phyloP scores from a whole-genome alignment of 1,140 invertebrate genomes.

The Listronotus oregonensis region DNA sequence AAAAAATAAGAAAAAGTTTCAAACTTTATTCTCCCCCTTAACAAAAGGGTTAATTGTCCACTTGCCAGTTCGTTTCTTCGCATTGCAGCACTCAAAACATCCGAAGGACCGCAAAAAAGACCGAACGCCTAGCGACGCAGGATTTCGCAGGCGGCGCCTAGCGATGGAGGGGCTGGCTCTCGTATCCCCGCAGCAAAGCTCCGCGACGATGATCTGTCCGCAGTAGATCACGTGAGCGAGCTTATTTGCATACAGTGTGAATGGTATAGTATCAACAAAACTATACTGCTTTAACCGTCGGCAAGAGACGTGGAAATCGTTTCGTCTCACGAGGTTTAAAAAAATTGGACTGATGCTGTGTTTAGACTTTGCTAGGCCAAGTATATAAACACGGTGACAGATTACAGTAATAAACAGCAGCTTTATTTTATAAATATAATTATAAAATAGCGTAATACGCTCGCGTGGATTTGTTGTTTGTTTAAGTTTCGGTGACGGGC shows the following conservation, averaged over 20 bases:
- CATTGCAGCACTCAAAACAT: too few species aligned
- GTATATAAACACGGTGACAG: slow-evolving; percentile 12
- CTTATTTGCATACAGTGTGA: slow-evolving; percentile 14
- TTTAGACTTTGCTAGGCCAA: slow-evolving; percentile 12
- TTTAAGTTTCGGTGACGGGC: slow-evolving; percentile 3
- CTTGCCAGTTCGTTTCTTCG: too few species aligned
- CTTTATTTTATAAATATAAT: slow-evolving; percentile 17
- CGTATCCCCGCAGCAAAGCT: slow-evolving; percentile 3
- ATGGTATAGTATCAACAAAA: slow-evolving; percentile 1
- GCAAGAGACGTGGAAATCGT: slow-evolving; percentile 1
- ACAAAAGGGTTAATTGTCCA: too few species aligned
- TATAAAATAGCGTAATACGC: slow-evolving; percentile 8
- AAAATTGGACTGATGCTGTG: slow-evolving; percentile 12
- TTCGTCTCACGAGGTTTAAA: background rate
- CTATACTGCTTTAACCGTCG: slow-evolving; percentile 4
- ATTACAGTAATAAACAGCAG: slow-evolving; percentile 11
- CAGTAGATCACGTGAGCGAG: slow-evolving; percentile 2
- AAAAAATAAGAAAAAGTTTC: too few species aligned
- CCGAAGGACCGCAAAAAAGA: too few species aligned
- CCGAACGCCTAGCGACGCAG: background rate
- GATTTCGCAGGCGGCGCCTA: too few species aligned
- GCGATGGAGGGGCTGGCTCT: background rate
- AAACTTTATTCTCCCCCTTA: too few species aligned
- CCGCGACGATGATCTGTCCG: background rate
- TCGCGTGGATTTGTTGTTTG: slow-evolving; percentile 8